Conservation (phyloP, 2,888 invertebrate species). For the Charanyca ferruginea region DNA sequence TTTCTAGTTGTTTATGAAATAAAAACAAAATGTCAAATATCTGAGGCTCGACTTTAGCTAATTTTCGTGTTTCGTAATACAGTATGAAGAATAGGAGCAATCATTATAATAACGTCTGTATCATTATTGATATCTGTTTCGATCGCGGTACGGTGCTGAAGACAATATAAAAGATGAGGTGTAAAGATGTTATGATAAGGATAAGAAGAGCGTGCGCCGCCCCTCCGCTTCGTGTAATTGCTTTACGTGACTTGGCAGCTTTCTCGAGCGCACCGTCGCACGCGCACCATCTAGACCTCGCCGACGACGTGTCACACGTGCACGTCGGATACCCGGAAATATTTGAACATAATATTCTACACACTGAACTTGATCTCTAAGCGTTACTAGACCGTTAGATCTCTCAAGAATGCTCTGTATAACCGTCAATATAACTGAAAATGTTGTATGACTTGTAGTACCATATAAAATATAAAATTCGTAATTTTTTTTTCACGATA, state of each 20-base stretch:
- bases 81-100: constrained; percentile 15
- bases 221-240: constrained; percentile 66
- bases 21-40: constrained; percentile 26
- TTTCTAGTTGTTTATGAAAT: constrained; percentile 36
- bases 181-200: constrained; percentile 66
- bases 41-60: neutral
- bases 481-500: neutral
- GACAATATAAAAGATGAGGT: constrained; percentile 66
- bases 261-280: constrained; percentile 68
- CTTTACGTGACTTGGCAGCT: constrained; percentile 76
- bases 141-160: constrained; percentile 40
- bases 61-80: constrained; percentile 22
- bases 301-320: constrained; percentile 33
- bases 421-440: constrained; percentile 5
- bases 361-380: constrained; percentile 18
- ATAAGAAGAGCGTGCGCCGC: constrained; percentile 60
- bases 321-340: constrained; percentile 43
- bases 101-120: constrained; percentile 34
- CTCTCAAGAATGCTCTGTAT: constrained; percentile 11
- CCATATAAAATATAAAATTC: no score
- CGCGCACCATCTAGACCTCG: constrained; percentile 54
- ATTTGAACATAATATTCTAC: constrained; percentile 37
- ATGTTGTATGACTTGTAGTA: neutral
- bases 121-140: constrained; percentile 42
- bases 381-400: constrained; percentile 23